These are phyloP conservation scores for Nannoperca obscura DNA, from an alignment of 2,797 vertebrate species.

Conservation along the genomic window DNA sequence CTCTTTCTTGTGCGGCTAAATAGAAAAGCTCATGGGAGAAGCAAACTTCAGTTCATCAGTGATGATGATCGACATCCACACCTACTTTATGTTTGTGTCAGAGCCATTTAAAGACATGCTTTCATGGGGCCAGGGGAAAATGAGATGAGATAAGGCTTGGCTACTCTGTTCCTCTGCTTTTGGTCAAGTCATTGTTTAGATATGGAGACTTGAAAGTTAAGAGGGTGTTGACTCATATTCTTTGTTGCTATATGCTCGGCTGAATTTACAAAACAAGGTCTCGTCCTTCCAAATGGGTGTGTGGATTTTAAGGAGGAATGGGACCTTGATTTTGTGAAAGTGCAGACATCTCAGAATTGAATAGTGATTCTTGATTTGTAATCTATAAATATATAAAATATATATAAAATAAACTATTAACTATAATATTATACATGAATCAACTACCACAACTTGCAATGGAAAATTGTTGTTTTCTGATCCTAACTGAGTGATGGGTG, in stretches of 20 bases:
- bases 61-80: conserved; percentile 45
- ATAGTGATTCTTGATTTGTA: neutral
- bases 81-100: conserved; percentile 53
- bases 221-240: conserved; percentile 43
- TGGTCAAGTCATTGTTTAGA: conserved; percentile 37
- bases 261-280: conserved; percentile 18
- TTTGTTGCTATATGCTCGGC: conserved; percentile 23
- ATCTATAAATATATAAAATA: too few species aligned
- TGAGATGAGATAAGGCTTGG: conserved; percentile 50
- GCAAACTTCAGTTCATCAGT: conserved; percentile 19
- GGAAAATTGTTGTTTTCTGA: neutral
- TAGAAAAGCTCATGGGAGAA: conserved; percentile 3
- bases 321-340: conserved; percentile 1
- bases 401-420: too few species aligned
- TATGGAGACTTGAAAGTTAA: conserved; percentile 37
- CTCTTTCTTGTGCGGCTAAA: conserved; percentile 14
- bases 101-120: conserved; percentile 30
- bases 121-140: conserved; percentile 25
- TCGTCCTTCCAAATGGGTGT: conserved; percentile 49
- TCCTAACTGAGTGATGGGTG: neutral
- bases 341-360: neutral
- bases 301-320: conserved; percentile 12
- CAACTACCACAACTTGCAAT: neutral
- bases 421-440: neutral
- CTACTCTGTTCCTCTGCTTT: conserved; percentile 1